A percentile compares a stretch with the other conserved stretches of the same genome.
phyloP scores from a whole-genome alignment of 2,888 invertebrate genomes.

The Pedicia rivosa region DNA sequence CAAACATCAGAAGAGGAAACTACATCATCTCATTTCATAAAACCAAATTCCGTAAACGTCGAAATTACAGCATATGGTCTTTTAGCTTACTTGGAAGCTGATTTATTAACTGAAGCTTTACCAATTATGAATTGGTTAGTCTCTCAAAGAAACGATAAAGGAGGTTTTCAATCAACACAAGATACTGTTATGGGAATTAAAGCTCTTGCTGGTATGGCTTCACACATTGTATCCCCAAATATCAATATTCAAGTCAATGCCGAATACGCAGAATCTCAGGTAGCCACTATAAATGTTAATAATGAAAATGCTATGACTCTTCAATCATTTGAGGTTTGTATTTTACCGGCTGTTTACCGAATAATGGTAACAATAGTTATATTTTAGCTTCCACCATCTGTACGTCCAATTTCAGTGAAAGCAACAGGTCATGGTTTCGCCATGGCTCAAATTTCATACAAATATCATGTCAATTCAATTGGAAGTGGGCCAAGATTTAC shows the following conservation, averaged over 20 bases:
- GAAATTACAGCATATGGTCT: slow-evolving; percentile 83
- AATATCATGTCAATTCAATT: slow-evolving; percentile 72
- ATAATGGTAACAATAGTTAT: background rate
- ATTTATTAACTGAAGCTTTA: slow-evolving; percentile 21
- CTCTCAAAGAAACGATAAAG: slow-evolving; percentile 45
- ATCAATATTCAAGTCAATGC: slow-evolving; percentile 31
- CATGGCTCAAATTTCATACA: slow-evolving; percentile 59
- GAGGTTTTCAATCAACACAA: slow-evolving; percentile 63
- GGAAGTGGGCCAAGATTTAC: slow-evolving; percentile 77
- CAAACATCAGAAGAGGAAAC: slow-evolving; percentile 35
- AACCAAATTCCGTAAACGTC: slow-evolving; percentile 50
- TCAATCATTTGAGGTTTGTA: slow-evolving; percentile 56
- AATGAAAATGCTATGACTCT: slow-evolving; percentile 65
- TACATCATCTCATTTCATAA: slow-evolving; percentile 46
- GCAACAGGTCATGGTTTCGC: slow-evolving; percentile 71
- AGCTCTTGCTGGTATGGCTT: slow-evolving; percentile 49
- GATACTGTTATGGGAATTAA: slow-evolving; percentile 62
- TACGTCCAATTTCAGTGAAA: slow-evolving; percentile 49
- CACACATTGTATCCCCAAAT: slow-evolving; percentile 33
- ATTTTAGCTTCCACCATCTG: slow-evolving; percentile 25
- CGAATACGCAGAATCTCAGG: slow-evolving; percentile 25
- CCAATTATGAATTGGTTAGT: slow-evolving; percentile 57
- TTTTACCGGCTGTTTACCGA: too few species aligned
- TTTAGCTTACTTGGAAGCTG: slow-evolving; percentile 43
- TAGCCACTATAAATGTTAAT: slow-evolving; percentile 43